Percentiles rank a stretch among this genome's conserved stretches.
phyloP scores from a whole-genome alignment of 64 coral and sea anemone species.

The Trachythela sp. region DNA sequence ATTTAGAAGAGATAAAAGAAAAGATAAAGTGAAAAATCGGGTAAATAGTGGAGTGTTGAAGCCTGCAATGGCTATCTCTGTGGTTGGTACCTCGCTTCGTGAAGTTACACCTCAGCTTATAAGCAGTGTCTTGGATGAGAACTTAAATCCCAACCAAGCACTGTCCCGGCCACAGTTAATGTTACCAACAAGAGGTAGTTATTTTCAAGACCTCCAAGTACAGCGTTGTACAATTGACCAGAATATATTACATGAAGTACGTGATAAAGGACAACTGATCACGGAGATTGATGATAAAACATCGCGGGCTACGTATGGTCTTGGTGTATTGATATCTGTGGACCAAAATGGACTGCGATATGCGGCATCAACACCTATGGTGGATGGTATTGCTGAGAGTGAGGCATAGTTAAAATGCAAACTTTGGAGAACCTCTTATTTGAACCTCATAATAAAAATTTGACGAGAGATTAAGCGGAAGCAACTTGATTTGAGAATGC shows the following conservation, averaged over 20 bases:
- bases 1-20: constrained; percentile 5
- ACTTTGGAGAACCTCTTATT: too few relatives aligned
- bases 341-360: constrained; percentile 59
- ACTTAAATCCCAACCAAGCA: constrained; percentile 70
- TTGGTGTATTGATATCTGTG: constrained; percentile 58
- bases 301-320: constrained; percentile 38
- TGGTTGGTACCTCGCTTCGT: constrained; percentile 53
- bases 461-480: too few relatives aligned
- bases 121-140: constrained; percentile 51
- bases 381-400: constrained; percentile 59
- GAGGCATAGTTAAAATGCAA: not conserved
- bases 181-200: constrained; percentile 37
- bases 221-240: constrained; percentile 48
- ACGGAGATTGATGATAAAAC: constrained; percentile 56
- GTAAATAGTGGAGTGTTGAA: not conserved
- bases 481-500: too few relatives aligned
- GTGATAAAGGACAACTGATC: constrained; percentile 55
- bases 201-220: constrained; percentile 61
- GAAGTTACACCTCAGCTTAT: constrained; percentile 50
- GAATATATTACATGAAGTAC: constrained; percentile 45
- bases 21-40: too few relatives aligned
- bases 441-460: too few relatives aligned
- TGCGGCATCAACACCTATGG: constrained; percentile 57
- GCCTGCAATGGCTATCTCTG: constrained; percentile 67
- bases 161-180: constrained; percentile 57